Evolutionary conservation across 2,888 invertebrate species (phyloP).

Genomic region (Catocala fraxini): DNA sequence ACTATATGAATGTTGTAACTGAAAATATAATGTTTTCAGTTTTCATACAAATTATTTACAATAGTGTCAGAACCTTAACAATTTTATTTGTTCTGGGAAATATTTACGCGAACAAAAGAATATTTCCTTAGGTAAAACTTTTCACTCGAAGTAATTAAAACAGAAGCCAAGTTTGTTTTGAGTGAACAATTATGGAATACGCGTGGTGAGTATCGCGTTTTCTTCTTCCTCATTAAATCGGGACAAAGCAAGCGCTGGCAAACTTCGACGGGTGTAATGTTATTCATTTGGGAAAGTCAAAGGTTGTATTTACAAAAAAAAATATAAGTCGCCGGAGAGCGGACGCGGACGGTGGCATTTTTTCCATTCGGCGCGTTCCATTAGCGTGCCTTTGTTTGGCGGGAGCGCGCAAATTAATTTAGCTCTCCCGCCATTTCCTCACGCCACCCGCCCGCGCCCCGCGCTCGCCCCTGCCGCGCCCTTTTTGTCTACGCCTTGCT

Average conservation of each 20-base stretch:
- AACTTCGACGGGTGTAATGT: constrained; percentile 85
- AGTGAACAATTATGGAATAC: constrained; percentile 73
- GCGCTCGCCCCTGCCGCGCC: constrained; percentile 76
- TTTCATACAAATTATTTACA: constrained; percentile 14
- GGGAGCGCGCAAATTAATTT: constrained; percentile 88
- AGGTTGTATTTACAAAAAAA: constrained; percentile 85
- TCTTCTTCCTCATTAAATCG: constrained; percentile 81
- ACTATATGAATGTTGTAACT: too few species aligned
- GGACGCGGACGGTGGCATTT: constrained; percentile 88
- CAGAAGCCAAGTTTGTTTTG: constrained; percentile 72
- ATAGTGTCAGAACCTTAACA: constrained; percentile 13
- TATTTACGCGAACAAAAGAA: constrained; percentile 54
- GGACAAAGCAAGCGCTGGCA: constrained; percentile 77
- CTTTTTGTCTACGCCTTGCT: constrained; percentile 87
- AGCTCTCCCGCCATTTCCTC: constrained; percentile 87
- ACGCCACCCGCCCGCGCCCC: constrained; percentile 68
- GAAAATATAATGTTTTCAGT: constrained; percentile 5
- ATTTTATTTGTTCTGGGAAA: constrained; percentile 27
- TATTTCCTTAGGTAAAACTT: constrained; percentile 60
- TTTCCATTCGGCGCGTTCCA: constrained; percentile 88
- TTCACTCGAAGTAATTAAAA: constrained; percentile 72
- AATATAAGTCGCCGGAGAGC: constrained; percentile 85
- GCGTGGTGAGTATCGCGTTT: constrained; percentile 71
- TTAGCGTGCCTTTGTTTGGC: constrained; percentile 88
- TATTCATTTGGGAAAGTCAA: constrained; percentile 87